A percentile compares a stretch with the other conserved stretches of the same genome.
Evolutionary conservation across 2,113 vertebrate species (phyloP).

Genomic region (Phoxinus phoxinus): DNA sequence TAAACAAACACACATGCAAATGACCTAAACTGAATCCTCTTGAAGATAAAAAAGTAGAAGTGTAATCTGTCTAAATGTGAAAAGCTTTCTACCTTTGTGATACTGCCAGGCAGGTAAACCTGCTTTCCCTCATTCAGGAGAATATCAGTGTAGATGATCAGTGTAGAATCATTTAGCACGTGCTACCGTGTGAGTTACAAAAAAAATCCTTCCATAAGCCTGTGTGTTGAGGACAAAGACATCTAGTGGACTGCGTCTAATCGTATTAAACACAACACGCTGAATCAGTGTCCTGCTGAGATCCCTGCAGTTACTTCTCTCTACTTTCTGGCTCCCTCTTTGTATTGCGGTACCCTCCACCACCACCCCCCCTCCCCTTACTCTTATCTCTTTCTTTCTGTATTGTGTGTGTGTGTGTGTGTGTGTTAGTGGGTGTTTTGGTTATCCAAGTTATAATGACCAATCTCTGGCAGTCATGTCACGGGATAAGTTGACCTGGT

Average conservation of each 20-base stretch:
- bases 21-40: background rate
- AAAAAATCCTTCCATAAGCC: slow-evolving; percentile 66
- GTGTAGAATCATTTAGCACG: too few relatives aligned
- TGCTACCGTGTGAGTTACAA: slow-evolving; percentile 68
- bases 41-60: background rate
- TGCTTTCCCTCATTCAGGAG: background rate
- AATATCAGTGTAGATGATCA: background rate
- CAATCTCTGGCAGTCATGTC: slow-evolving; percentile 23
- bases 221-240: slow-evolving; percentile 65
- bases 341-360: background rate
- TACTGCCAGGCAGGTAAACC: background rate
- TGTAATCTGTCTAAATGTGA: background rate
- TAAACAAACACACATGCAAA: background rate
- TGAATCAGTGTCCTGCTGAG: slow-evolving; percentile 9
- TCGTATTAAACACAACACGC: slow-evolving; percentile 67
- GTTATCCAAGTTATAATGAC: slow-evolving; percentile 19
- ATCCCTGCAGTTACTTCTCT: background rate
- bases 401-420: background rate
- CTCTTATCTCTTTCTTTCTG: background rate
- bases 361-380: background rate
- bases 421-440: background rate
- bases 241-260: slow-evolving; percentile 65
- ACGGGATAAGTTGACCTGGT: slow-evolving; percentile 12
- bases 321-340: background rate
- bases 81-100: too few relatives aligned